phyloP scores from a whole-genome alignment of 2,797 vertebrate species.

The Trachurus trachurus region DNA sequence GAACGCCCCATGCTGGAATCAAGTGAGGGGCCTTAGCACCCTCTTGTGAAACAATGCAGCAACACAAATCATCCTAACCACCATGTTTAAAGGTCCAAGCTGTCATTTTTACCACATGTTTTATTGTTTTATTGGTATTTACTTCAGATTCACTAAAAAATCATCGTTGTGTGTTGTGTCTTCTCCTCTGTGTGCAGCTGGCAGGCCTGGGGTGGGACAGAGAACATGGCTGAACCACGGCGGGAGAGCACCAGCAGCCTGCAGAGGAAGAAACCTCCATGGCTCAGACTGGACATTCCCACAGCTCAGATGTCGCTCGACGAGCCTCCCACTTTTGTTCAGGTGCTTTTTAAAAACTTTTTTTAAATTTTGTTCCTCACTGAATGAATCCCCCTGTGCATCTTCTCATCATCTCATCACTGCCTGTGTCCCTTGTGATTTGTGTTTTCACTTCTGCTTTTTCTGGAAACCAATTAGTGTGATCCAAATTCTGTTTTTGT shows the following conservation, averaged over 20 bases:
- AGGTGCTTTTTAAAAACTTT: constrained; percentile 80
- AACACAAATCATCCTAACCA: constrained; percentile 20
- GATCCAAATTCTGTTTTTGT: no score
- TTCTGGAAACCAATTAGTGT: no score
- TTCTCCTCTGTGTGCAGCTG: constrained; percentile 73
- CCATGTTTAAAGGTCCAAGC: constrained; percentile 13
- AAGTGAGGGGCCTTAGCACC: constrained; percentile 52
- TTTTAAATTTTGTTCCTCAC: constrained; percentile 1
- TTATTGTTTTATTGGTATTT: background rate
- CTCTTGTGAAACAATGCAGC: constrained; percentile 65
- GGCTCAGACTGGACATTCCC: constrained; percentile 96
- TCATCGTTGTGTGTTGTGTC: background rate
- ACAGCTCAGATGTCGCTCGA: constrained; percentile 85
- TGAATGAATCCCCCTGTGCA: background rate
- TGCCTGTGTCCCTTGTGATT: background rate
- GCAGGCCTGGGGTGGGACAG: constrained; percentile 79
- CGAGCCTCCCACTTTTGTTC: constrained; percentile 88
- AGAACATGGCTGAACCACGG: constrained; percentile 92
- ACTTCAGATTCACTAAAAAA: background rate
- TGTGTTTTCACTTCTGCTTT: constrained; percentile 4
- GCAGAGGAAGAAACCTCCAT: constrained; percentile 98
- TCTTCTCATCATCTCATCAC: no score
- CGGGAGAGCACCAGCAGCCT: constrained; percentile 96
- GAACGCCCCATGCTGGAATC: constrained; percentile 25
- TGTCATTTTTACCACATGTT: background rate